Evolutionary conservation across 2,888 invertebrate species (phyloP).

Genomic region (Heliconius erato): DNA sequence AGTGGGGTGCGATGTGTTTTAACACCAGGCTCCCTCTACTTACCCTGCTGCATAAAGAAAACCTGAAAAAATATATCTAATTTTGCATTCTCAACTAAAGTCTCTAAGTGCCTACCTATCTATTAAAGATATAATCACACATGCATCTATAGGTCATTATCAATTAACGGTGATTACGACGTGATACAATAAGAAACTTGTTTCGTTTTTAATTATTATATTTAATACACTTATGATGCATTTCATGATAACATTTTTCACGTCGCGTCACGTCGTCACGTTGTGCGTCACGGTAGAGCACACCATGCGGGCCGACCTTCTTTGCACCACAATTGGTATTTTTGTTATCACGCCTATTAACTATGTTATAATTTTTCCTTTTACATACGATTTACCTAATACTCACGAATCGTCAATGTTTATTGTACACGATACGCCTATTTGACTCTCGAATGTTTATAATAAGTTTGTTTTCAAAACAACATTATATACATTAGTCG

Average conservation of each 20-base stretch:
- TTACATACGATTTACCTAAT: constrained; percentile 9
- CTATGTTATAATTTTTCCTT: constrained; percentile 19
- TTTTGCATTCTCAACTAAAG: neutral
- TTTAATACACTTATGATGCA: constrained; percentile 23
- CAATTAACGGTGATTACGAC: neutral
- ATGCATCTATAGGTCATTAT: neutral
- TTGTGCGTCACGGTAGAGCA: constrained; percentile 30
- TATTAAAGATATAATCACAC: neutral
- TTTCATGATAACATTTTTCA: neutral
- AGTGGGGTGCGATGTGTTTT: too few species aligned
- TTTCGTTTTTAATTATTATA: neutral
- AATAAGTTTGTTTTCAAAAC: neutral
- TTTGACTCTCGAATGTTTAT: neutral
- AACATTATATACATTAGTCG: neutral
- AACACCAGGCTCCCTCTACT: too few species aligned
- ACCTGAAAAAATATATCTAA: too few species aligned
- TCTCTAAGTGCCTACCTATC: neutral
- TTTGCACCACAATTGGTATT: constrained; percentile 21
- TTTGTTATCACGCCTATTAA: constrained; percentile 13
- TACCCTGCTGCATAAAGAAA: too few species aligned
- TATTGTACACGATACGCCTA: neutral
- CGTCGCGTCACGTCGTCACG: neutral
- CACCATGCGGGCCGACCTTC: constrained; percentile 39
- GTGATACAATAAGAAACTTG: neutral
- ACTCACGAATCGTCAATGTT: neutral